phyloP scores from a whole-genome alignment of 2,113 vertebrate species.

The Falco punctatus region DNA sequence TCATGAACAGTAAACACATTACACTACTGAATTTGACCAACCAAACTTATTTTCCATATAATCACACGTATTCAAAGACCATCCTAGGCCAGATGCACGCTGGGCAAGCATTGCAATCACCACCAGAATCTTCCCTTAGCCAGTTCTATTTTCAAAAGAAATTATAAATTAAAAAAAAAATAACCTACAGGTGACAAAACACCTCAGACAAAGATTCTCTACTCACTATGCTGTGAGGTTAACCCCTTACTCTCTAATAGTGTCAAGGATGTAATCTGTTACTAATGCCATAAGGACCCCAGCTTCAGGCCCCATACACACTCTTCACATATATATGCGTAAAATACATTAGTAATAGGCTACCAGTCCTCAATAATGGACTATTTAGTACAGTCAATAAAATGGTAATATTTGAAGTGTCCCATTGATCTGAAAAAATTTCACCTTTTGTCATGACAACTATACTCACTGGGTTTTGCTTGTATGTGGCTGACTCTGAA shows the following conservation, averaged over 20 bases:
- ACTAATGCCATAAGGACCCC: not conserved
- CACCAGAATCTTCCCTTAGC: not conserved
- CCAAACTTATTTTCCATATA: not conserved
- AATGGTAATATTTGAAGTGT: not conserved
- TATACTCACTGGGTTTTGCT: not conserved
- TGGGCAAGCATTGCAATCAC: accelerated
- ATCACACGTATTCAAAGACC: not conserved
- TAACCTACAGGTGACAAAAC: not conserved
- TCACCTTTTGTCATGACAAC: not conserved
- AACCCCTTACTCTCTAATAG: not conserved
- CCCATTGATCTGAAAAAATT: not conserved
- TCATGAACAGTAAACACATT: not conserved
- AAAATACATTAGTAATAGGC: not conserved
- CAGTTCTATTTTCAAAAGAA: not conserved
- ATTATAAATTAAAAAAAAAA: not conserved
- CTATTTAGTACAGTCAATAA: not conserved
- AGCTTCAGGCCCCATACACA: not conserved
- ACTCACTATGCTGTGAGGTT: not conserved
- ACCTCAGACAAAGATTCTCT: not conserved
- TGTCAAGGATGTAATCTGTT: not conserved
- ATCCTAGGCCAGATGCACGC: not conserved
- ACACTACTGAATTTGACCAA: not conserved
- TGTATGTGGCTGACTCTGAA: not conserved
- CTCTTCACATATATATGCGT: not conserved
- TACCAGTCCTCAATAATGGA: not conserved